phyloP scores from a whole-genome alignment of 1,140 invertebrate genomes.

The Apis florea region DNA sequence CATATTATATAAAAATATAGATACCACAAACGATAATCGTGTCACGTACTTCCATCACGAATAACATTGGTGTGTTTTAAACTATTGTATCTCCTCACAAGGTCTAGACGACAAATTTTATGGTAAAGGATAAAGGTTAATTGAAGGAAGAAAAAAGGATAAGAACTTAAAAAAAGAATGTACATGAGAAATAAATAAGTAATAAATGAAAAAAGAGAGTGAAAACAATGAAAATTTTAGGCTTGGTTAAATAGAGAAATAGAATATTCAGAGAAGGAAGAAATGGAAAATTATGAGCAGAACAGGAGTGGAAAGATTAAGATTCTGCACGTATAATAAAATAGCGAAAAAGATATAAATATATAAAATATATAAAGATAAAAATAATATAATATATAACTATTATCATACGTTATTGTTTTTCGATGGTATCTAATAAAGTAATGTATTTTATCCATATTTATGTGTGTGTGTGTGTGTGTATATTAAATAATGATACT shows the following conservation, averaged over 20 bases:
- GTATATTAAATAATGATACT: too few relatives aligned
- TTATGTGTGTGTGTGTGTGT: too few relatives aligned
- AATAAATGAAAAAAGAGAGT: neutral
- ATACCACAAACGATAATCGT: too few relatives aligned
- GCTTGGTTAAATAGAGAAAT: constrained; percentile 7
- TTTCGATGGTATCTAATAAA: too few relatives aligned
- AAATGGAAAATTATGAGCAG: neutral
- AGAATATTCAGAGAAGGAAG: neutral
- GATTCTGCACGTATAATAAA: neutral
- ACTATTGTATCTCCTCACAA: neutral
- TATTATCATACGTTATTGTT: too few relatives aligned
- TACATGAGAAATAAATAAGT: constrained; percentile 5
- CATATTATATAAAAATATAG: too few relatives aligned
- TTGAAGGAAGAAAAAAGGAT: neutral
- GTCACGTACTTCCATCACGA: neutral
- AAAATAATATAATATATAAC: too few relatives aligned
- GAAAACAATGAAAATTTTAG: neutral
- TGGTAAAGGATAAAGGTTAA: neutral
- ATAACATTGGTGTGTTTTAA: neutral
- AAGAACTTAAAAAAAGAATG: neutral
- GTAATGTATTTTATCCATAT: too few relatives aligned
- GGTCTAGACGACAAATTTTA: neutral
- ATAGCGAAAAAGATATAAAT: neutral
- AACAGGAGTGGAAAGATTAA: neutral
- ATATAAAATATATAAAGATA: too few relatives aligned